Percentiles rank a stretch among this genome's conserved stretches.
These are phyloP conservation scores for Micrasema minimum DNA, from an alignment of 1,140 invertebrate genomes.

Conservation along the genomic window DNA sequence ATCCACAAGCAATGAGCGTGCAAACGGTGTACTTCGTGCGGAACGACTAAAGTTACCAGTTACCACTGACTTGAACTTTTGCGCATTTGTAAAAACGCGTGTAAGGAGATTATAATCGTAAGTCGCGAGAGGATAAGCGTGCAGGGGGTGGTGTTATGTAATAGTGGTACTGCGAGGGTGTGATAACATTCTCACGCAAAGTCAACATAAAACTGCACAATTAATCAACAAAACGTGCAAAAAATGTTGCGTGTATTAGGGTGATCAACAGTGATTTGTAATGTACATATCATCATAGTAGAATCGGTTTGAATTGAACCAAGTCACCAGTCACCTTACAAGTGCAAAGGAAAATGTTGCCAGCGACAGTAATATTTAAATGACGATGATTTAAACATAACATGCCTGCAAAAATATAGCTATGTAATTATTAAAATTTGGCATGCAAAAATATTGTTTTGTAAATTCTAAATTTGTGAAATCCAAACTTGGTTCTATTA, in stretches of 20 bases:
- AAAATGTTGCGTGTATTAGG: background rate
- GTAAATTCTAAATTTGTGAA: too few relatives aligned
- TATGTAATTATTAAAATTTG: too few relatives aligned
- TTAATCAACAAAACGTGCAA: background rate
- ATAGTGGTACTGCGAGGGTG: background rate
- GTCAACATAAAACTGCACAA: background rate
- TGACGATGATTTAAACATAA: too few relatives aligned
- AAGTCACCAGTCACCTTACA: too few relatives aligned
- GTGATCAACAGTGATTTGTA: too few relatives aligned
- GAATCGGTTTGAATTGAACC: too few relatives aligned
- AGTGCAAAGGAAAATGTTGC: too few relatives aligned
- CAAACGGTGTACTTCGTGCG: slow-evolving; percentile 6
- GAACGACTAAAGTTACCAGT: slow-evolving; percentile 1
- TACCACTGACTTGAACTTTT: background rate
- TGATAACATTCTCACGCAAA: background rate
- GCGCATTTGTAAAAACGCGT: background rate
- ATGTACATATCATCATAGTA: too few relatives aligned
- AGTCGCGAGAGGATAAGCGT: background rate
- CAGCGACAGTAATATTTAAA: too few relatives aligned
- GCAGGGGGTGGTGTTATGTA: background rate
- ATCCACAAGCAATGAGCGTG: background rate
- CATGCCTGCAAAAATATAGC: too few relatives aligned
- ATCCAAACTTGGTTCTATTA: too few relatives aligned
- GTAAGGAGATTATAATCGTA: slow-evolving; percentile 13
- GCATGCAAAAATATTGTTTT: too few relatives aligned